phyloP scores from a whole-genome alignment of 2,888 invertebrate genomes.

The Orthonychiurus folsomi region DNA sequence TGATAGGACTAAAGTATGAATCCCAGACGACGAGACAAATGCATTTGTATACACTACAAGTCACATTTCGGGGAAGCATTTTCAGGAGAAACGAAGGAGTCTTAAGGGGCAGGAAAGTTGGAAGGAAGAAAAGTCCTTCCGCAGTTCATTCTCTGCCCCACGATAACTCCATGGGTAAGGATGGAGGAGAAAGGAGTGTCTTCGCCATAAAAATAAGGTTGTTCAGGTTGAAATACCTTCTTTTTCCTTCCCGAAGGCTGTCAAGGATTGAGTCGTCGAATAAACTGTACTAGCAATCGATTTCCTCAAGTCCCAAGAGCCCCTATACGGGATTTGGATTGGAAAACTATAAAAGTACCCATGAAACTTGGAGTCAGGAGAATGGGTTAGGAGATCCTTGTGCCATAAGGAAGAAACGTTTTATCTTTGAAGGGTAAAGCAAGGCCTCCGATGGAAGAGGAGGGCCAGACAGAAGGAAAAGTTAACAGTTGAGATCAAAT shows the following conservation, averaged over 20 bases:
- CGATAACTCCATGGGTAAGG: not conserved
- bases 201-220: slow-evolving; percentile 13
- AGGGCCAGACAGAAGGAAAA: slow-evolving; percentile 2
- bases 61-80: too few species aligned
- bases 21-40: not conserved
- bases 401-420: not conserved
- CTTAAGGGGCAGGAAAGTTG: slow-evolving; percentile 1
- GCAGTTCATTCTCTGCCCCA: not conserved
- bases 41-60: not conserved
- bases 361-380: not conserved
- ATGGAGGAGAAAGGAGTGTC: not conserved
- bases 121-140: not conserved
- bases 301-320: slow-evolving; percentile 32
- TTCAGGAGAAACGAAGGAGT: not conserved
- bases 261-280: too few species aligned
- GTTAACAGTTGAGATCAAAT: slow-evolving; percentile 23
- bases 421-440: too few species aligned
- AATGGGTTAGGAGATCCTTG: too few species aligned
- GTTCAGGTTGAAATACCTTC: slow-evolving; percentile 17
- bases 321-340: slow-evolving; percentile 18
- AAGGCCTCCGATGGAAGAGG: not conserved
- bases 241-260: slow-evolving; percentile 14
- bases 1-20: not conserved
- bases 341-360: slow-evolving; percentile 2
- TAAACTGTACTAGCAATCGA: slow-evolving; percentile 19